These are phyloP conservation scores for Lasioglossum leucozonium DNA, from an alignment of 2,888 invertebrate species.

Conservation along the genomic window DNA sequence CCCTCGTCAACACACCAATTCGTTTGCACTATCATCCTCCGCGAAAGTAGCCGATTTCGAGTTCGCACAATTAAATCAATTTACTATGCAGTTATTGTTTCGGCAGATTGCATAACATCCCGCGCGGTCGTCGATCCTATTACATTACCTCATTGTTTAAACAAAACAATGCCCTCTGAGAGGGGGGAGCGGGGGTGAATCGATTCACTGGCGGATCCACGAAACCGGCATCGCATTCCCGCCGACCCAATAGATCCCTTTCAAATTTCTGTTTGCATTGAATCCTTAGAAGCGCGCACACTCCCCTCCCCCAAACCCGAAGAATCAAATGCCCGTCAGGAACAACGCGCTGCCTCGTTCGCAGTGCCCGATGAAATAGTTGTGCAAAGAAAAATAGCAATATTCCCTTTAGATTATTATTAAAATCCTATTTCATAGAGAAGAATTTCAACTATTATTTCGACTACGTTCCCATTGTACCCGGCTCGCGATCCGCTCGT, in stretches of 20 bases:
- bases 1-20: neutral
- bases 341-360: neutral
- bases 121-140: neutral
- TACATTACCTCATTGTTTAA: neutral
- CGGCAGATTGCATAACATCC: neutral
- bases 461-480: neutral
- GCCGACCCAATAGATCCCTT: neutral
- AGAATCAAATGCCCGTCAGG: neutral
- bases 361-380: neutral
- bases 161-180: neutral
- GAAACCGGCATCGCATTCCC: constrained; percentile 3
- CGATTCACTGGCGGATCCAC: neutral
- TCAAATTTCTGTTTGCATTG: constrained; percentile 10
- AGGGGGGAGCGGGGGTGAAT: neutral
- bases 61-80: neutral
- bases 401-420: no score
- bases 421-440: neutral
- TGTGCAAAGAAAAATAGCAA: neutral
- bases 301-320: neutral
- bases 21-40: neutral
- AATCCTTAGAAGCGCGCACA: neutral
- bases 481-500: neutral
- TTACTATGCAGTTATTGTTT: neutral
- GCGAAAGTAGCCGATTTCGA: neutral
- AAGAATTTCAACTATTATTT: neutral